Evolutionary conservation across 2,797 vertebrate species (phyloP), one percentile per base, ranked within the genome.

Genomic region (Martes flavigula): DNA sequence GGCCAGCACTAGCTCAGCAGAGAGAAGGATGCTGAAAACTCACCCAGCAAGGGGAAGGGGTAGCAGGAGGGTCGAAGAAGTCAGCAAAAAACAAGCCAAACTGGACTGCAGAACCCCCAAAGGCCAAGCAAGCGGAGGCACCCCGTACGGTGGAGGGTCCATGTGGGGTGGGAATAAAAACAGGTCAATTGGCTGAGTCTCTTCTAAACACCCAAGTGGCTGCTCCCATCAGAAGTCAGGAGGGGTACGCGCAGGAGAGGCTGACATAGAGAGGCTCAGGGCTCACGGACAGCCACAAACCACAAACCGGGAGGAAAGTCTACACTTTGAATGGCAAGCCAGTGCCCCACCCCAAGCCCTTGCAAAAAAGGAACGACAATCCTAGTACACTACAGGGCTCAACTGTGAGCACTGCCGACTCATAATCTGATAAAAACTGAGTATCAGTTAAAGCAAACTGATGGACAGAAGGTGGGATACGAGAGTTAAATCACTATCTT

Each of bases 61-160:
- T 5, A 14, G 12, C 0, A 35, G 5, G 27, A n/a, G 12, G 38
- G 13, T 1, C 2, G 23, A 23, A 10, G 35, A 43, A 20, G 17
- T 48, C 48, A 15, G 43, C 15, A 20, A 46, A 20, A 40, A 73
- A 35, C 10, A 17, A 64, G n/a, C 35, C 23, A n/a, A 23, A n/a
- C 13, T 17, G 15, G 21, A 73, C 75, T 25, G 60, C 11, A 82
- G 70, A 46, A 3, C 21, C 25, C 9, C 78, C 88, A 35, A 35
- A 86, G 62, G 56, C 18, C 0, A 4, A 84, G 78, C 62, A n/a
- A 4, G 62, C 0, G 0, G 27, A 58, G 23, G 54, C 15, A 18
- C 81, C 30, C 48, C 0, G 30, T 25, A 2, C 1, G 10, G 5
- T 0, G 7, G 51, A 62, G 38, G 54, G 60, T 32, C 54, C 40